Conservation (phyloP, 2,113 vertebrate genomes). For the Syngnathus floridae region DNA sequence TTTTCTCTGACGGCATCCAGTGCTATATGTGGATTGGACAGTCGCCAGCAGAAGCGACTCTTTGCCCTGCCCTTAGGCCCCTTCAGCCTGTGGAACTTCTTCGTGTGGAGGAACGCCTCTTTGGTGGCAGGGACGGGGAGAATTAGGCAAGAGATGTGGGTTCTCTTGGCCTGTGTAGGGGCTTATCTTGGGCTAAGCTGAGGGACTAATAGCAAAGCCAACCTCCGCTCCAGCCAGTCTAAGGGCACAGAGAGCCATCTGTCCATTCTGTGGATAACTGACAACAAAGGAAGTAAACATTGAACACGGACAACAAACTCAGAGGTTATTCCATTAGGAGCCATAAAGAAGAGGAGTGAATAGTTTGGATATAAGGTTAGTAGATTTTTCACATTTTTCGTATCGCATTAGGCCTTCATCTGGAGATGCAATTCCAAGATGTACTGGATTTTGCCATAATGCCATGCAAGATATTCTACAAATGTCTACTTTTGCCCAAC, state of each 20-base stretch:
- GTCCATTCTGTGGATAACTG: conserved; percentile 69
- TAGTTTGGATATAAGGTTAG: conserved; percentile 69
- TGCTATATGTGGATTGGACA: conserved; percentile 44
- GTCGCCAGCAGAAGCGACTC: conserved; percentile 42
- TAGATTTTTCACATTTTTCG: conserved; percentile 47
- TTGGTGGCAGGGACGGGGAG: conserved; percentile 60
- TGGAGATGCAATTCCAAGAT: conserved; percentile 4
- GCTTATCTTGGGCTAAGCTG: conserved; percentile 77
- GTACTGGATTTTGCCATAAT: conserved; percentile 10
- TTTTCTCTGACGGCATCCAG: conserved; percentile 14
- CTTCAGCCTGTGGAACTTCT: conserved; percentile 40
- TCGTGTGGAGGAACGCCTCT: conserved; percentile 57
- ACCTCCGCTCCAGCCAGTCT: conserved; percentile 66
- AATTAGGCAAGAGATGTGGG: conserved; percentile 66
- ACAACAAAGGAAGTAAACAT: conserved; percentile 68
- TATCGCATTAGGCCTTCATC: conserved; percentile 27
- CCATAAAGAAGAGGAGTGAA: conserved; percentile 40
- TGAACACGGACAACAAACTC: conserved; percentile 52
- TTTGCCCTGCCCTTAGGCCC: conserved; percentile 57
- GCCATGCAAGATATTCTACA: conserved; percentile 5
- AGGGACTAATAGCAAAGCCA: conserved; percentile 73
- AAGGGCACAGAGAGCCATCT: conserved; percentile 74
- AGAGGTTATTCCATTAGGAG: conserved; percentile 49
- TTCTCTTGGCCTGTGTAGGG: conserved; percentile 68
- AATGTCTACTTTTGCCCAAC: neutral